Base-by-base conservation (phyloP, 2,888 invertebrate genomes). In the Leptinotarsa rubiginosa region DNA sequence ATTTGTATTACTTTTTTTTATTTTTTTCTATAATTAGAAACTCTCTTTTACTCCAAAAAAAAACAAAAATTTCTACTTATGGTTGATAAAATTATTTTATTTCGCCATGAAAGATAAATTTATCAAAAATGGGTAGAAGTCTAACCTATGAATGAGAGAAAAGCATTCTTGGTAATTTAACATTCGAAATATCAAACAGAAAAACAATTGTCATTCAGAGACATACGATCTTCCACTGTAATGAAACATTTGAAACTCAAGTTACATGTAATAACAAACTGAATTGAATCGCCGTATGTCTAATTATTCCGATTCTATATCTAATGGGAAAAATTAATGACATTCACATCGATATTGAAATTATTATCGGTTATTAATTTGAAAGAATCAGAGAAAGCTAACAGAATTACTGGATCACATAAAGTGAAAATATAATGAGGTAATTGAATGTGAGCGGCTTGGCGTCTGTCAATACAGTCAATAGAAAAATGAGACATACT, bases 301-400 rank as follows among this genome's bases (percentile, higher is more conserved):
- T 62, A n/a, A 62, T 62, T 31, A 62, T 25, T 16, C n/a, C 41
- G 31, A 62, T 31, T 31, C n/a, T n/a, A 25, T 62, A 15, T 4
- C 62, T 62, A 62, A 62, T 41, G 31, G 41, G 31, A 41, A 41
- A 31, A 41, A 62, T 62, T 25, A 31, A 41, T 5, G 15, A 31
- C 62, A 41, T 62, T 62, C 41, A 62, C 41, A 41, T 62, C 62
- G n/a, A 31, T 62, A 62, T 62, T 62, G 62, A 62, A 31, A 62
- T 62, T 62, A 62, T 31, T 62, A 31, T 62, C 62, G 41, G 16
- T 12, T 41, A 62, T 62, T 31, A 31, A n/a, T n/a, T 62, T 15
- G 1, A n/a, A 31, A n/a, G 41, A 41, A 62, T 62, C 10, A 62
- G 62, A 62, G 62, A 62, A 62, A 62, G 62, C 62, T 62, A 41